Evolutionary conservation across 2,797 vertebrate genomes (phyloP), one percentile per base, ranked within the genome.

Genomic region (Brotula barbata): DNA sequence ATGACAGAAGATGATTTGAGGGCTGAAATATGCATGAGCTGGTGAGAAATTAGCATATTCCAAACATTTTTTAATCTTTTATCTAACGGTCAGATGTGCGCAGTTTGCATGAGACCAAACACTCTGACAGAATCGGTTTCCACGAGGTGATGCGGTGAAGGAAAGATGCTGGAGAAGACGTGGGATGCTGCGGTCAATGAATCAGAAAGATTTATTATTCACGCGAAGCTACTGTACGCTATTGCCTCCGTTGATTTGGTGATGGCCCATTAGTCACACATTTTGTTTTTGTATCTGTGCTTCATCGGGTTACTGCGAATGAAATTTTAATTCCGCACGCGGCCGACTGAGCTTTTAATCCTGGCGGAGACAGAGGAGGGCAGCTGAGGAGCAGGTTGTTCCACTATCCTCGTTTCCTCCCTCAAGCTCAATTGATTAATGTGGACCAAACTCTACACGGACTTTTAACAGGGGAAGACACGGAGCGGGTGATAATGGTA

Each of bases 11-110:
- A 80, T n/a, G 23, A 78, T 86, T 83, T 66, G 66, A 58, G 71
- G 31, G 44, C 75, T 88, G 77, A 87, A 88, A 89, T 89, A 88
- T 88, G 72, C 65, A 88, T 85, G 85, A 85, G 69, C 59, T 80
- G 84, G 84, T 85, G 80, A 86, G 80, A 88, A 84, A 85, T 77
- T 50, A 76, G 69, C 74, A 70, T 70, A 83, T 80, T 80, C 64
- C 73, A 82, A 82, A 73, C 75, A 77, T 79, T 80, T 42, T 25
- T 22, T n/a, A n/a, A 74, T 59, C 74, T 87, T 85, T 85, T 80
- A 89, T 88, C 77, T 80, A 58, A 70, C 62, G 55, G 55, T 21
- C 22, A 45, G 83, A 78, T 47, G 62, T 64, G 75, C 51, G 74
- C 61, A 58, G 37, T 58, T 64, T 52, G 46, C 44, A 55, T 16